A percentile compares a stretch with the other conserved stretches of the same genome.
Conservation (phyloP, 2,888 invertebrate genomes). For the Melinopterus prodromus region DNA sequence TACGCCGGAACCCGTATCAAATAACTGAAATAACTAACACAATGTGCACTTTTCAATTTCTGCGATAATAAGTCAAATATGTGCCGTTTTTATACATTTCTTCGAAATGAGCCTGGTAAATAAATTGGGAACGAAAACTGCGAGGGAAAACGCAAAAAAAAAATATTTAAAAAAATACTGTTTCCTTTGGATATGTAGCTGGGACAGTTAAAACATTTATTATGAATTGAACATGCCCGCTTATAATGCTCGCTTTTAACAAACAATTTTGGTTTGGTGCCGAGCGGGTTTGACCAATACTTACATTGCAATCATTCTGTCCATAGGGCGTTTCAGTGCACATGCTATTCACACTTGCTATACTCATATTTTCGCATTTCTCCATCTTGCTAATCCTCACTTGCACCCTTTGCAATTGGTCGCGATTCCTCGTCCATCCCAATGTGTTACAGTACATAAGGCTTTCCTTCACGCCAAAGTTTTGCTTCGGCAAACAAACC, state of each 20-base stretch:
- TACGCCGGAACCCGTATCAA: too few species aligned
- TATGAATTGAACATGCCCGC: neutral
- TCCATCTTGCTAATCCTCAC: slow-evolving; percentile 80
- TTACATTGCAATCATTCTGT: slow-evolving; percentile 84
- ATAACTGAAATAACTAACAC: too few species aligned
- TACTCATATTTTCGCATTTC: slow-evolving; percentile 85
- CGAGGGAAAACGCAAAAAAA: too few species aligned
- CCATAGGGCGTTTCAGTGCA: slow-evolving; percentile 84
- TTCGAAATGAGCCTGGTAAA: too few species aligned
- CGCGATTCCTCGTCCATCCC: slow-evolving; percentile 86
- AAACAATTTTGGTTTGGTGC: neutral
- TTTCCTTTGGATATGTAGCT: neutral
- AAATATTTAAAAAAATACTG: neutral
- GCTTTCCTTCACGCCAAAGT: slow-evolving; percentile 51
- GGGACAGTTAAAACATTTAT: neutral
- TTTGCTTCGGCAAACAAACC: slow-evolving; percentile 77
- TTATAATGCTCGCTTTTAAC: neutral
- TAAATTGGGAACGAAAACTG: too few species aligned
- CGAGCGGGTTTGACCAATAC: slow-evolving; percentile 48
- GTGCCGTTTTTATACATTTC: too few species aligned
- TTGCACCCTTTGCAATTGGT: slow-evolving; percentile 83
- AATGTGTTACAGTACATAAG: slow-evolving; percentile 79
- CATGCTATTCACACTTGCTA: slow-evolving; percentile 82
- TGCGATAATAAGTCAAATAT: too few species aligned
- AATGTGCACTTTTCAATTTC: too few species aligned